Conservation (phyloP, 2,797 vertebrate species). For the Botia kubotai region DNA sequence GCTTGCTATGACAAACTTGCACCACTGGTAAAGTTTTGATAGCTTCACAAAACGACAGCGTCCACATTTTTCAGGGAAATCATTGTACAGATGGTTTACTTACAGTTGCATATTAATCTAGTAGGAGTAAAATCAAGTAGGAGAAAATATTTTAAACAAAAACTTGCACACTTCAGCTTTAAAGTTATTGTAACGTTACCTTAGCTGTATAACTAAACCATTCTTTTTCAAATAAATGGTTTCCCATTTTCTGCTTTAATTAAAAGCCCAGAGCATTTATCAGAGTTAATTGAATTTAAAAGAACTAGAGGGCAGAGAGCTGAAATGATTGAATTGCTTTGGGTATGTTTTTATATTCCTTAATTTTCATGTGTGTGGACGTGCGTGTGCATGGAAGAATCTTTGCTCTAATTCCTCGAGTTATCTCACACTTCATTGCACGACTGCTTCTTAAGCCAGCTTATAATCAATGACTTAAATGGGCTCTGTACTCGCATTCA, state of each 20-base stretch:
- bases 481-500: background rate
- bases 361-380: background rate
- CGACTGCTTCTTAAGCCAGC: conserved; percentile 17
- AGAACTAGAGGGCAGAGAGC: conserved; percentile 44
- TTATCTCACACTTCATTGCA: conserved; percentile 46
- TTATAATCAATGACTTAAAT: conserved; percentile 39
- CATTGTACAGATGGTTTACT: too few species aligned
- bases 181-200: conserved; percentile 22
- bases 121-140: background rate
- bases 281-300: conserved; percentile 59
- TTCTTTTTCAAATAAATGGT: conserved; percentile 37
- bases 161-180: conserved; percentile 1
- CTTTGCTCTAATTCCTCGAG: conserved; percentile 23
- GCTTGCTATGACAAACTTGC: too few species aligned
- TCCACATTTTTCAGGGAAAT: too few species aligned
- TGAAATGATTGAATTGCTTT: conserved; percentile 36
- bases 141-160: background rate
- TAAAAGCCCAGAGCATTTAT: conserved; percentile 58
- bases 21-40: background rate
- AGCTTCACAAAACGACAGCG: background rate
- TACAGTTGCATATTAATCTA: background rate
- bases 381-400: conserved; percentile 8
- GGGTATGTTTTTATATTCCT: conserved; percentile 34
- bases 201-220: background rate
- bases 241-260: conserved; percentile 57